A percentile compares a stretch with the other conserved stretches of the same genome.
Conservation (phyloP, 1,140 invertebrate genomes). For the Spodoptera frugiperda region DNA sequence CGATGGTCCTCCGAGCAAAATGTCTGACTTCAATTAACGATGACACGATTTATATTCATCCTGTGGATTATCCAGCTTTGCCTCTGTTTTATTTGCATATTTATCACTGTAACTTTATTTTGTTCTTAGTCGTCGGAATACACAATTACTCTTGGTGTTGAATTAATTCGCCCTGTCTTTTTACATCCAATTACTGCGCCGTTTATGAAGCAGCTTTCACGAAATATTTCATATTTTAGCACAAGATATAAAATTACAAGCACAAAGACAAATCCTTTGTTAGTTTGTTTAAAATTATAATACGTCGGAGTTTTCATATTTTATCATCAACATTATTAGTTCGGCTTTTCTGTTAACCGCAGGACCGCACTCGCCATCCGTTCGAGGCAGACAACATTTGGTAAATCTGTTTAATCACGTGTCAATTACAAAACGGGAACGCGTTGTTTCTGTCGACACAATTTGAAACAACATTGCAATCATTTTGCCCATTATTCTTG, state of each 20-base stretch:
- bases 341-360: not conserved
- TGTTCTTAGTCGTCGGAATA: conserved; percentile 50
- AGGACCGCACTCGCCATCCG: not conserved
- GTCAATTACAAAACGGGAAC: conserved; percentile 26
- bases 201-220: conserved; percentile 34
- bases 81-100: conserved; percentile 57
- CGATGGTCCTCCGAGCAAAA: conserved; percentile 47
- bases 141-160: conserved; percentile 49
- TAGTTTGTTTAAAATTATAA: conserved; percentile 2
- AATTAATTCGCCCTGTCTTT: conserved; percentile 48
- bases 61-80: conserved; percentile 54
- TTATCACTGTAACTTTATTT: conserved; percentile 55
- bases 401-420: conserved; percentile 31
- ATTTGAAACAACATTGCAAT: no score
- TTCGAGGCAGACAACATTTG: conserved; percentile 6
- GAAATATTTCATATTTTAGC: conserved; percentile 41
- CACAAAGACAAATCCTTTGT: not conserved
- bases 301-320: conserved; percentile 8
- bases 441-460: not conserved
- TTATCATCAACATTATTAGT: conserved; percentile 4
- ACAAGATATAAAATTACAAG: conserved; percentile 7
- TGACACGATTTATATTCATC: conserved; percentile 62
- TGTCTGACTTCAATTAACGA: conserved; percentile 60
- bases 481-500: no score
- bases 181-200: conserved; percentile 35